A percentile compares a stretch with the other conserved stretches of the same genome.
phyloP scores from a whole-genome alignment of 23 tunicate genomes.

The Ascidia mentula region DNA sequence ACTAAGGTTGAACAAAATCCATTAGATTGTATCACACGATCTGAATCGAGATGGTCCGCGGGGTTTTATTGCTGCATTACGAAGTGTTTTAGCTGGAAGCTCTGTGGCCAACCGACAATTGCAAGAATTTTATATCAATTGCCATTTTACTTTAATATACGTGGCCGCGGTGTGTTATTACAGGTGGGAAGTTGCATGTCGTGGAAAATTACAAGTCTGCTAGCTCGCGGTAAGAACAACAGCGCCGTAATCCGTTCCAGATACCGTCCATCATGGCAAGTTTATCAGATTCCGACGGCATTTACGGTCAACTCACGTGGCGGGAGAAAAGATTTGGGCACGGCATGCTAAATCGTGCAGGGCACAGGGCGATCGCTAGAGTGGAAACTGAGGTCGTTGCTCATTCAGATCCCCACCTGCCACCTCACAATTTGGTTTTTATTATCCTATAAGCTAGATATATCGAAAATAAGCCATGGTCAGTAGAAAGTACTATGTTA shows the following conservation, averaged over 20 bases:
- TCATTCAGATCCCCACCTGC: background rate
- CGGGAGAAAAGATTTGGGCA: background rate
- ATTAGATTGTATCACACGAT: no score
- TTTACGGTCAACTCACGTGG: background rate
- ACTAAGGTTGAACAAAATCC: no score
- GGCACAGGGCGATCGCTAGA: background rate
- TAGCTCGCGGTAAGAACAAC: background rate
- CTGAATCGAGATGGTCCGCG: no score
- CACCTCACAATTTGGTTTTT: background rate
- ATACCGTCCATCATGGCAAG: constrained; percentile 3
- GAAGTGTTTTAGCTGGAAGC: no score
- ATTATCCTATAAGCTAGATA: background rate
- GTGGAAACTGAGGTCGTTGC: background rate
- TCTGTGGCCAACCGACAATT: no score
- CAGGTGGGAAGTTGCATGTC: background rate
- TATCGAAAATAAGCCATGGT: no score
- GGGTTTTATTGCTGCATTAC: no score
- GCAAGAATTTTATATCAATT: no score
- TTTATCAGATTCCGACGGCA: constrained; percentile 8
- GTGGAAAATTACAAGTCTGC: constrained; percentile 5
- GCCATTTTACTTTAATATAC: background rate
- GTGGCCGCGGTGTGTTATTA: background rate
- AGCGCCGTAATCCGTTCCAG: background rate
- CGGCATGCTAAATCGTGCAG: background rate
- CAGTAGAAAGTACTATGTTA: no score